These are phyloP conservation scores for Pitangus sulphuratus DNA, from an alignment of 2,797 vertebrate species.

Conservation along the genomic window DNA sequence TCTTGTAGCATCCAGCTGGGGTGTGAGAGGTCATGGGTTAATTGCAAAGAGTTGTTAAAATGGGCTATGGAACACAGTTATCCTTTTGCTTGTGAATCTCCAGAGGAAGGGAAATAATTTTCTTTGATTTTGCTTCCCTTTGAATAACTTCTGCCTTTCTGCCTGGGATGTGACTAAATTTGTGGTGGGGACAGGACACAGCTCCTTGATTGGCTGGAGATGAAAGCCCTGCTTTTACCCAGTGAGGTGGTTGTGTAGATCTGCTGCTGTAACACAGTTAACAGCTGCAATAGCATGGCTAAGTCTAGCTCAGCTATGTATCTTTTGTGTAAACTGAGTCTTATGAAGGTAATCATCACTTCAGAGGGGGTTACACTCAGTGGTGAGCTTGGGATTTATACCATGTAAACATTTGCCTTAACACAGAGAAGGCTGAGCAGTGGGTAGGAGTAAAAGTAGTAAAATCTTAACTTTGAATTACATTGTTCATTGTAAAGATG, in stretches of 20 bases:
- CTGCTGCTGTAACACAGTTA: neutral
- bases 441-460: neutral
- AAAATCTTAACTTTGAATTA: neutral
- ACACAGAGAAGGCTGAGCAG: neutral
- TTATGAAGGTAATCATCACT: neutral
- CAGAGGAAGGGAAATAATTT: neutral
- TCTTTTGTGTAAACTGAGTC: neutral
- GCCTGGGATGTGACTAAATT: neutral
- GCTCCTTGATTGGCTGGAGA: neutral
- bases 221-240: neutral
- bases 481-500: neutral
- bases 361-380: accelerated
- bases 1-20: neutral
- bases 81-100: neutral
- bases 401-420: neutral
- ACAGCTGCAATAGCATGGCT: neutral
- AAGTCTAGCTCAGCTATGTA: neutral
- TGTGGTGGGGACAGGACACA: neutral
- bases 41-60: neutral
- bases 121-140: neutral
- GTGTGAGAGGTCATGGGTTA: neutral
- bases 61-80: neutral
- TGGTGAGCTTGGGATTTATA: neutral
- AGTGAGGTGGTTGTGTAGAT: neutral
- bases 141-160: neutral